Evolutionary conservation across 2,113 vertebrate genomes (phyloP).

Genomic region (Dicrurus megarhynchus): DNA sequence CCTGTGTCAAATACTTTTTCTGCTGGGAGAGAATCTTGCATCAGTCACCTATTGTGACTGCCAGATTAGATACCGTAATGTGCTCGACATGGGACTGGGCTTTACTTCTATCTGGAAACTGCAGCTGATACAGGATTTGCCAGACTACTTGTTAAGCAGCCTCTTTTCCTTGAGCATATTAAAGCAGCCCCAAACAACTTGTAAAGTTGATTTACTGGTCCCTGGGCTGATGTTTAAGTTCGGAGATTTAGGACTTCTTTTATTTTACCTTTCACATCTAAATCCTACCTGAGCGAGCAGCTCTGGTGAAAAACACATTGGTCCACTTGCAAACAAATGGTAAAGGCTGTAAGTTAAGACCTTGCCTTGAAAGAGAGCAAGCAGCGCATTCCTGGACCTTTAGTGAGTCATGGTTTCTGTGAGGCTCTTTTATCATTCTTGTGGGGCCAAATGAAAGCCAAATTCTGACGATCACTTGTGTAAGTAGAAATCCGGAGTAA

Average conservation of each 20-base stretch:
- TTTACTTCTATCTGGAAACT: conserved; percentile 50
- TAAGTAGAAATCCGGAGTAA: conserved; percentile 40
- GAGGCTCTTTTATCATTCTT: neutral
- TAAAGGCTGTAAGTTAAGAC: neutral
- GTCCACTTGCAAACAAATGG: neutral
- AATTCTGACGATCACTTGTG: neutral
- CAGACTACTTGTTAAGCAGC: conserved; percentile 15
- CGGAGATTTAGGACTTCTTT: neutral
- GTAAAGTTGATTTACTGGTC: neutral
- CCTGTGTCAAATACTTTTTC: conserved; percentile 61
- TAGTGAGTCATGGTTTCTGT: neutral
- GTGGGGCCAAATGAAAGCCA: conserved; percentile 35
- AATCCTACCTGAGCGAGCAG: neutral
- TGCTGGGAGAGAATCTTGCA: conserved; percentile 29
- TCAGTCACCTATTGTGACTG: conserved; percentile 57
- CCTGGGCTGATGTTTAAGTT: neutral
- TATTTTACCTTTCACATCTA: neutral
- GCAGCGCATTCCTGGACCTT: neutral
- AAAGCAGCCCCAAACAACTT: neutral
- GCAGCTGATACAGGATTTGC: conserved; percentile 39
- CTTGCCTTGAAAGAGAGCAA: neutral
- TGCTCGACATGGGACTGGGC: conserved; percentile 38
- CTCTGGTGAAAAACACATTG: neutral
- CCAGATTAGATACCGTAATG: conserved; percentile 51
- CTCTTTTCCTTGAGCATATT: neutral